Evolutionary conservation across 2,888 invertebrate species (phyloP), one percentile per base, ranked within the genome.

Genomic region (Melieria picta): DNA sequence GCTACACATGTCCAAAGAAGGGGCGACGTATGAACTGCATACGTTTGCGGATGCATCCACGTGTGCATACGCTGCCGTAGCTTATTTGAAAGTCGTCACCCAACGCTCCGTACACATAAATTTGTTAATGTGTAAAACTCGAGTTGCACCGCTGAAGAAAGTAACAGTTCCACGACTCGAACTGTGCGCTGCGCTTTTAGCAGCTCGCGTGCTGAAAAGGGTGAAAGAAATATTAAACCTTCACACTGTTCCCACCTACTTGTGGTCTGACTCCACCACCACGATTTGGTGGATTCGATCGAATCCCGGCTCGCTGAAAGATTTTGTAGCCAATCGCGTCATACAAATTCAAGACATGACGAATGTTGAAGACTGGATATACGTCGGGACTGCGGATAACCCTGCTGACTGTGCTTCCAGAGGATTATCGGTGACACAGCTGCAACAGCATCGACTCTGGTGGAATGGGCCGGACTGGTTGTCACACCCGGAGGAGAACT

Each of bases 231-330:
- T 50, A n/a, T 13, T 67, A 42, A 60, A 48, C 4, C 7, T 66
- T 30, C 10, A 10, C 6, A 4, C 48, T 5, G 30, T 16, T 6
- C 13, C 50, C 46, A 48, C 48, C 11, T 30, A 50, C n/a, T 56
- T 46, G 46, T 42, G 67, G 67, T 67, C 60, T 7, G 61, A 68
- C 50, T 68, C 61, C 16, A 65, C 50, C 4, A 68, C 60, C 11
- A 9, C 16, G 5, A 13, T 61, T 13, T 60, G 61, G 55, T 68
- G 60, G 52, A 68, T 68, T 50, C 48, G 61, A 11, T 60, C 52
- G 4, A 42, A 50, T 52, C 68, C 61, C 52, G 61, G 60, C 7
- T 6, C 9, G 7, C 43, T 60, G 9, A 68, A 68, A 13, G 42
- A 67, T 3, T 67, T 42, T 13, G 60, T 67, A 5, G 75, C 58